Conservation (phyloP, 2,113 vertebrate genomes). For the Orthochromis malagaraziensis region DNA sequence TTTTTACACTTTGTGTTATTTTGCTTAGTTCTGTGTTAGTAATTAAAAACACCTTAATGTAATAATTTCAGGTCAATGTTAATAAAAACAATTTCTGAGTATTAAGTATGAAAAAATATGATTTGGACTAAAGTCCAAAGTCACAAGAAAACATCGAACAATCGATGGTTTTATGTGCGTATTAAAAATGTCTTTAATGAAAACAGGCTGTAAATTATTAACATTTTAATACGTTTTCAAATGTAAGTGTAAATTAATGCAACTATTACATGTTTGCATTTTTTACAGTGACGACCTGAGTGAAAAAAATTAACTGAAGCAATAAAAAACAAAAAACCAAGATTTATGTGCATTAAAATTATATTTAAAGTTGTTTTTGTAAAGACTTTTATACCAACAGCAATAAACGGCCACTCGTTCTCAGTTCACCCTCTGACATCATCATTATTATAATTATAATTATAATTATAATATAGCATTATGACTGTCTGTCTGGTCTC, state of each 20-base stretch:
- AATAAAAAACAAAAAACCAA: background rate
- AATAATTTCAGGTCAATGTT: background rate
- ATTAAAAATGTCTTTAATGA: background rate
- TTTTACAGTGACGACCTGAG: background rate
- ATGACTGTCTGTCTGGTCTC: background rate
- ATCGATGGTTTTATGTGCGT: fast-evolving
- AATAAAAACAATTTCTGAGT: fast-evolving
- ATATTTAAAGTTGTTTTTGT: background rate
- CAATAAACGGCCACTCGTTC: fast-evolving
- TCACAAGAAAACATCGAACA: background rate
- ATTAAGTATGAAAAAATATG: background rate
- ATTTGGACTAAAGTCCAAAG: background rate
- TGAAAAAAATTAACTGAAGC: background rate
- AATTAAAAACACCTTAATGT: background rate
- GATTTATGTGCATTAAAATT: background rate
- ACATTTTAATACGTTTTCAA: background rate
- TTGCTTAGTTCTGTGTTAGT: background rate
- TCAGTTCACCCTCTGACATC: background rate
- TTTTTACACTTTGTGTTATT: background rate
- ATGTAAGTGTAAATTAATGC: background rate
- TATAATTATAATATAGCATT: too few species aligned
- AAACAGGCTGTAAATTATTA: fast-evolving
- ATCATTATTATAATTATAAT: background rate
- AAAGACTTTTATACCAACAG: background rate
- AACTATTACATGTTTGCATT: background rate